Base-by-base conservation (phyloP, 2,888 invertebrate species). In the Notodonta ziczac region DNA sequence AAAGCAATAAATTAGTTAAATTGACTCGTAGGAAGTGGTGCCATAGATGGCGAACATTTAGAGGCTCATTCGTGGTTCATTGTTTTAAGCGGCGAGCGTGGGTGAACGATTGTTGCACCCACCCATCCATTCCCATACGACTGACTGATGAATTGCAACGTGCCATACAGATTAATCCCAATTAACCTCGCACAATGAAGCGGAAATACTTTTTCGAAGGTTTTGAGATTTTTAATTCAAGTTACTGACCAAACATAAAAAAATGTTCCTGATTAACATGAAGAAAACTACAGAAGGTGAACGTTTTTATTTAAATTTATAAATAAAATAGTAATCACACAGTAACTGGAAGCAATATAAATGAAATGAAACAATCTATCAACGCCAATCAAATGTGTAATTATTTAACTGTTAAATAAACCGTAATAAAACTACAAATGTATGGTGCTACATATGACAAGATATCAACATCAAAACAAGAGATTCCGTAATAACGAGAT, bases 21-120 rank as follows among this genome's bases (percentile, higher is more conserved):
- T 78, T 76, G 69, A 77, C 76, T 78, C 78, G 86, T 86, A 82
- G 84, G 85, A 77, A 76, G 86, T 76, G 70, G 63, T 78, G 67
- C 80, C 82, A 65, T 82, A 84, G 70, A 86, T 69, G 85, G 85
- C 66, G 69, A 75, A 73, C 79, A 77, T 81, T 86, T 84, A 83
- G 76, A 76, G 70, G 60, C 70, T 81, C 81, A 82, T 84, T 83
- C 80, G 76, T 72, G 75, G 73, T 73, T 79, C 80, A 90, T 90
- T 90, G 91, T 91, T 86, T 86, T 73, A 82, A 75, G 70, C 57
- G 61, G 60, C 55, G 59, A 65, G 81, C 83, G 90, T 89, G 85
- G 89, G 89, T 72, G 84, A 84, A 76, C 78, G 80, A 86, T 85
- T 87, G 87, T 87, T 88, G 89, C 89, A 89, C 89, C 89, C 89